Evolutionary conservation across 2,888 invertebrate species (phyloP).

Genomic region (Hanleya hanleyi): DNA sequence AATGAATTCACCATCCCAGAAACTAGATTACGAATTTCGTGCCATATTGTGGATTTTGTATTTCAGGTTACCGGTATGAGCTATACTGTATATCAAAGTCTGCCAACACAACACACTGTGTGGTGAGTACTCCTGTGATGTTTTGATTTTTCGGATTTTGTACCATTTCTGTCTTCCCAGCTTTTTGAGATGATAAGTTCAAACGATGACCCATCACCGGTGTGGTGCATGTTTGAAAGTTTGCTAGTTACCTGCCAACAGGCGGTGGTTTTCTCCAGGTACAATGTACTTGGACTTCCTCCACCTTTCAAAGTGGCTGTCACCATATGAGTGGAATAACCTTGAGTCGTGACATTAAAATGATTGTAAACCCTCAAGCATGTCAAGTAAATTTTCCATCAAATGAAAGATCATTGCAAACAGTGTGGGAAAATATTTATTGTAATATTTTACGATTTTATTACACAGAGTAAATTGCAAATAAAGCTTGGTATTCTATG

Average conservation of each 20-base stretch:
- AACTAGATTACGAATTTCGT: no score
- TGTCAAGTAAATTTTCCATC: no score
- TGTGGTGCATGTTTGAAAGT: no score
- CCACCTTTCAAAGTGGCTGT: neutral
- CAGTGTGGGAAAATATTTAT: no score
- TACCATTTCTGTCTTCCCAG: neutral
- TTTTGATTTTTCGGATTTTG: neutral
- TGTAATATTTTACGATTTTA: no score
- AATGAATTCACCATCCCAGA: no score
- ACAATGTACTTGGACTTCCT: neutral
- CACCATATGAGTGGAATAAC: neutral
- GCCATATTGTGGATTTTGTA: no score
- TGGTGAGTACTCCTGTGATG: constrained; percentile 72
- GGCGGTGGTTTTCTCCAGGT: neutral
- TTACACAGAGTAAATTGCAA: no score
- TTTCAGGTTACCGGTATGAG: constrained; percentile 92
- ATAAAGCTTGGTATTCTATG: no score
- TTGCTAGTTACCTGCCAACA: neutral
- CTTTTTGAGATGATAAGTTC: neutral
- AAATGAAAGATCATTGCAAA: no score
- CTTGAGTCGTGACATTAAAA: neutral
- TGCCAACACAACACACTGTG: constrained; percentile 91
- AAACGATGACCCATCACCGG: neutral
- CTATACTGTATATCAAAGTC: constrained; percentile 93
- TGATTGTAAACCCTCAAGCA: neutral